Evolutionary conservation across 2,888 invertebrate species (phyloP).

Genomic region (Eilema griseolum): DNA sequence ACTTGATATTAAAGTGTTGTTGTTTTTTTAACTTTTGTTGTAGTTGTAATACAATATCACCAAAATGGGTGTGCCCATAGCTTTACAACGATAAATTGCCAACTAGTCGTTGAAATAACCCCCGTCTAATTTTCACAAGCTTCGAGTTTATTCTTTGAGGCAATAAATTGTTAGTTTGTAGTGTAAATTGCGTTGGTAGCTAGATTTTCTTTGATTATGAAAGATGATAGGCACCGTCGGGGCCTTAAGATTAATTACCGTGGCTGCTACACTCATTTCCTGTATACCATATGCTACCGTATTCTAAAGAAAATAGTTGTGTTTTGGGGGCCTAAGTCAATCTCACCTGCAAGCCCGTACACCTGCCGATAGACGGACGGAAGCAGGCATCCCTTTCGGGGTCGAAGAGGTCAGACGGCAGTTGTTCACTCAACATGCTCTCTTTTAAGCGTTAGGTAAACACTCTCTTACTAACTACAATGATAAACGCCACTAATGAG

Average conservation of each 20-base stretch:
- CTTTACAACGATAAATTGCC: slow-evolving; percentile 30
- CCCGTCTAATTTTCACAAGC: slow-evolving; percentile 59
- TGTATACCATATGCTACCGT: neutral
- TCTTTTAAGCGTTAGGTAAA: neutral
- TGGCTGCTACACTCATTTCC: neutral
- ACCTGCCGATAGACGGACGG: too few species aligned
- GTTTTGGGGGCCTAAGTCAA: too few species aligned
- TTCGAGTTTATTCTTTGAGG: slow-evolving; percentile 61
- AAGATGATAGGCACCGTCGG: slow-evolving; percentile 34
- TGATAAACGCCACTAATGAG: neutral
- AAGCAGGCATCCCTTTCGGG: too few species aligned
- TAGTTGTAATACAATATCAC: too few species aligned
- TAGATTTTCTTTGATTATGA: slow-evolving; percentile 45
- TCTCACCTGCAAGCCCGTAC: too few species aligned
- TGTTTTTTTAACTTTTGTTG: too few species aligned
- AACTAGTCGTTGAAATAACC: slow-evolving; percentile 61
- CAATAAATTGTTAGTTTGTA: slow-evolving; percentile 63
- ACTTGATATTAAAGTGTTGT: too few species aligned
- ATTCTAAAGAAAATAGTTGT: neutral
- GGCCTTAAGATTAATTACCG: slow-evolving; percentile 12
- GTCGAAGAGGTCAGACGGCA: too few species aligned
- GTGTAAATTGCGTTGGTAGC: slow-evolving; percentile 46
- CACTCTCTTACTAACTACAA: neutral
- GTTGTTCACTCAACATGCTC: too few species aligned
- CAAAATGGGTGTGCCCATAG: neutral